Conservation (phyloP, 2,888 invertebrate genomes). For the Yponomeuta sedellus region DNA sequence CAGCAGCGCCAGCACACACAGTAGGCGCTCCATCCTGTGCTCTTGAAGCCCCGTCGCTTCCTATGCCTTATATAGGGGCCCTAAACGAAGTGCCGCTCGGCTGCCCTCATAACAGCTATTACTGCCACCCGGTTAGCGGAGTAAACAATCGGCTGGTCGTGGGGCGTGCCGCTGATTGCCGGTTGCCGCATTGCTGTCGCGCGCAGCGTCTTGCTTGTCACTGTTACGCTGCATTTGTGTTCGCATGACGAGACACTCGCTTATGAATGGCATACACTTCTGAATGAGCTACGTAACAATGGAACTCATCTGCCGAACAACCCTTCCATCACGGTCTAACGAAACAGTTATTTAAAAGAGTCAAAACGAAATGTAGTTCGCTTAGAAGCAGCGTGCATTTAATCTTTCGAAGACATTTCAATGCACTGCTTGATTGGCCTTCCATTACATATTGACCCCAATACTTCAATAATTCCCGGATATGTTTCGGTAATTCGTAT, state of each 20-base stretch:
- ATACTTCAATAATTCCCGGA: neutral
- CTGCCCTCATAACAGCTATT: neutral
- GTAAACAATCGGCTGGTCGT: no score
- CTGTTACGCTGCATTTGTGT: no score
- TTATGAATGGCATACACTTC: no score
- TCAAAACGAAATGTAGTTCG: no score
- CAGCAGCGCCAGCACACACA: conserved; percentile 15
- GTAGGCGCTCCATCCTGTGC: conserved; percentile 13
- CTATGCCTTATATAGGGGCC: neutral
- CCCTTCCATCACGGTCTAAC: no score
- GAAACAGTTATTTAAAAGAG: no score
- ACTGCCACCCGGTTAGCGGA: neutral
- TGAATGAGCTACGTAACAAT: no score
- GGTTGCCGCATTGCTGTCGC: neutral
- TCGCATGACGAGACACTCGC: no score
- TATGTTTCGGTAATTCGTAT: neutral
- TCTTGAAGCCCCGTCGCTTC: neutral
- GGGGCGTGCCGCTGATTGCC: neutral
- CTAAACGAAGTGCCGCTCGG: neutral
- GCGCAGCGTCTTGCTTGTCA: no score
- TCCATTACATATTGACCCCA: neutral
- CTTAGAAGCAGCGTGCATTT: no score
- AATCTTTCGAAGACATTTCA: neutral
- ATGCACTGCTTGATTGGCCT: neutral
- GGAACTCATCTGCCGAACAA: no score